phyloP scores from a whole-genome alignment of 2,113 vertebrate genomes.

The Boleophthalmus pectinirostris region DNA sequence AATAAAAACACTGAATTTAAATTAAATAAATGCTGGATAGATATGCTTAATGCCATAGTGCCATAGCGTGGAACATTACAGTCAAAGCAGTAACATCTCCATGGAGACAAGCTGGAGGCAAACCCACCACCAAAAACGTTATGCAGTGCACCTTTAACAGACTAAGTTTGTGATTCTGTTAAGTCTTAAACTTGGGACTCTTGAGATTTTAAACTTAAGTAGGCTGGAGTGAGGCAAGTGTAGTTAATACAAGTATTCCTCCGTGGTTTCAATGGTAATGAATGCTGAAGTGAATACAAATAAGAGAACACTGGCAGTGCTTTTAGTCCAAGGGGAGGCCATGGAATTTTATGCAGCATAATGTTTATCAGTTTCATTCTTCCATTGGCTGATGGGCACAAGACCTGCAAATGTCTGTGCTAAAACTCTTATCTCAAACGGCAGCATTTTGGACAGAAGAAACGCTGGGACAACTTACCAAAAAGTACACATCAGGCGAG shows the following conservation, averaged over 20 bases:
- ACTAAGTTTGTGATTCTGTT: too few species aligned
- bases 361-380: background rate
- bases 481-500: background rate
- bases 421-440: background rate
- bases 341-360: background rate
- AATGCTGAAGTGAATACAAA: background rate
- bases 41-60: too few species aligned
- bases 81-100: too few species aligned
- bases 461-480: background rate
- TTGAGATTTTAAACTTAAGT: background rate
- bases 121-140: too few species aligned
- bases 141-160: too few species aligned
- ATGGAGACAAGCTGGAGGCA: too few species aligned
- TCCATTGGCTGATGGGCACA: background rate
- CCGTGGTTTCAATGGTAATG: background rate
- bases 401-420: background rate
- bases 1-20: too few species aligned
- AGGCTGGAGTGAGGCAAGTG: background rate
- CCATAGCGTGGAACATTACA: too few species aligned
- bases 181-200: background rate
- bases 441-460: background rate
- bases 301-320: background rate
- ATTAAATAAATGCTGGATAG: too few species aligned
- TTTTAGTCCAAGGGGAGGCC: background rate
- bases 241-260: background rate